These are phyloP conservation scores for Hypselothyrea guttata DNA, from an alignment of 2,888 invertebrate genomes.

Conservation along the genomic window DNA sequence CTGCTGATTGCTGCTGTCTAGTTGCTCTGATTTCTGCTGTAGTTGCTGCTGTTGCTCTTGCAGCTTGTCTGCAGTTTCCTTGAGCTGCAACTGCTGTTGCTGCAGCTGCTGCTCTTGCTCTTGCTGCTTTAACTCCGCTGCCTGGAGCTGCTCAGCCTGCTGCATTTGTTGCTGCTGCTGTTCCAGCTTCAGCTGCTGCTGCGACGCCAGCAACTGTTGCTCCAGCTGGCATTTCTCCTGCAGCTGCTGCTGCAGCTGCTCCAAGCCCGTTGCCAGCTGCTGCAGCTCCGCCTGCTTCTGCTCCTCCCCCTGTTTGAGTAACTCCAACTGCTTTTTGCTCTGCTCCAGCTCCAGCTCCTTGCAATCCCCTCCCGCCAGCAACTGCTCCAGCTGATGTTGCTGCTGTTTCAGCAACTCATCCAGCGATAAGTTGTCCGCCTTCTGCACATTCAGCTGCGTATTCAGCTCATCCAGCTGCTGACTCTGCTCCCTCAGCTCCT, in stretches of 20 bases:
- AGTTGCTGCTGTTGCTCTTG: conserved; percentile 1
- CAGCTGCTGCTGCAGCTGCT: conserved; percentile 11
- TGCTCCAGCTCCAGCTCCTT: conserved; percentile 61
- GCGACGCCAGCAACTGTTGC: conserved; percentile 16
- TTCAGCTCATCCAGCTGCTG: conserved; percentile 65
- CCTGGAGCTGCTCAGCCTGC: conserved; percentile 2
- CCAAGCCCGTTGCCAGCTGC: conserved; percentile 41
- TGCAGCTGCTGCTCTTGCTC: not conserved
- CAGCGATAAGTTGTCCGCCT: conserved; percentile 71
- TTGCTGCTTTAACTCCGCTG: not conserved
- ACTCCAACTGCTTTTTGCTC: conserved; percentile 41
- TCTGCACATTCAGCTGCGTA: conserved; percentile 69
- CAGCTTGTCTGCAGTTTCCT: too few relatives aligned
- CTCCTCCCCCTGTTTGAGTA: conserved; percentile 25
- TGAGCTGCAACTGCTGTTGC: not conserved
- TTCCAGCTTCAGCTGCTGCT: conserved; percentile 13
- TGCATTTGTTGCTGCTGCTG: conserved; percentile 7
- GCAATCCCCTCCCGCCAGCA: conserved; percentile 4
- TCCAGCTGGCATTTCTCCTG: conserved; percentile 20
- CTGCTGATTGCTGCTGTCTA: conserved; percentile 13
- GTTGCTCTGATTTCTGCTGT: conserved; percentile 1
- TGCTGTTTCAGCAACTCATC: conserved; percentile 72
- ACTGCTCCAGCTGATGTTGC: conserved; percentile 25
- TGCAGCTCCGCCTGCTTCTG: conserved; percentile 59
- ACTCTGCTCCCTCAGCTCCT: conserved; percentile 59